A percentile compares a stretch with the other conserved stretches of the same genome.
phyloP scores from a whole-genome alignment of 2,888 invertebrate genomes.

The Clusia tigrina region DNA sequence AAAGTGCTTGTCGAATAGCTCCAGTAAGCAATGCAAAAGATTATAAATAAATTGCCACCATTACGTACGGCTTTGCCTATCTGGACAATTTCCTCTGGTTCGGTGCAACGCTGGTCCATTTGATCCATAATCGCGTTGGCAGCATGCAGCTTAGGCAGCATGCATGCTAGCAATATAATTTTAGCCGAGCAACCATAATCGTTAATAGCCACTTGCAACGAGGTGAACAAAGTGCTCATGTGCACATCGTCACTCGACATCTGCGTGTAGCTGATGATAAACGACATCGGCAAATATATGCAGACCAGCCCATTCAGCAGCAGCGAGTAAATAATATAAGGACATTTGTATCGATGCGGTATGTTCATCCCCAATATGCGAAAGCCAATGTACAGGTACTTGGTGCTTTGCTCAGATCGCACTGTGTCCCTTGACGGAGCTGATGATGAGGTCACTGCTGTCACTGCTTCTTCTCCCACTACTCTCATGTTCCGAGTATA shows the following conservation, averaged over 20 bases:
- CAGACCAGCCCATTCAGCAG: slow-evolving; percentile 22
- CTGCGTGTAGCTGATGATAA: slow-evolving; percentile 22
- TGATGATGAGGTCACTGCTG: too few species aligned
- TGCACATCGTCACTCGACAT: slow-evolving; percentile 30
- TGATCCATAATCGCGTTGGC: slow-evolving; percentile 34
- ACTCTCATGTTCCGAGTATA: too few species aligned
- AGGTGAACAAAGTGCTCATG: slow-evolving; percentile 40
- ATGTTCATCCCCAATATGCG: slow-evolving; percentile 35
- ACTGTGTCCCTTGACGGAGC: too few species aligned
- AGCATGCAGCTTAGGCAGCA: slow-evolving; percentile 28
- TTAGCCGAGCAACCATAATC: slow-evolving; percentile 35
- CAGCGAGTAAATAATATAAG: slow-evolving; percentile 26
- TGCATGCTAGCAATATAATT: slow-evolving; percentile 30
- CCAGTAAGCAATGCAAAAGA: slow-evolving; percentile 32
- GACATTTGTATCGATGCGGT: slow-evolving; percentile 23
- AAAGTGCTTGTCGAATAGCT: slow-evolving; percentile 38
- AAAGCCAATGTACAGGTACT: slow-evolving; percentile 30
- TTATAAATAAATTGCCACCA: slow-evolving; percentile 33
- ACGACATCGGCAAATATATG: slow-evolving; percentile 23
- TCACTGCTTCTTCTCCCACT: too few species aligned
- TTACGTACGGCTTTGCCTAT: slow-evolving; percentile 26
- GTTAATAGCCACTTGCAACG: slow-evolving; percentile 42
- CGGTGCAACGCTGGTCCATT: slow-evolving; percentile 39
- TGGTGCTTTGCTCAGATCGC: slow-evolving; percentile 24
- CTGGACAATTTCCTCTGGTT: slow-evolving; percentile 27